Percentiles rank a stretch among this genome's conserved stretches.
Conservation (phyloP, 2,113 vertebrate species). For the Catharus fuscescens region DNA sequence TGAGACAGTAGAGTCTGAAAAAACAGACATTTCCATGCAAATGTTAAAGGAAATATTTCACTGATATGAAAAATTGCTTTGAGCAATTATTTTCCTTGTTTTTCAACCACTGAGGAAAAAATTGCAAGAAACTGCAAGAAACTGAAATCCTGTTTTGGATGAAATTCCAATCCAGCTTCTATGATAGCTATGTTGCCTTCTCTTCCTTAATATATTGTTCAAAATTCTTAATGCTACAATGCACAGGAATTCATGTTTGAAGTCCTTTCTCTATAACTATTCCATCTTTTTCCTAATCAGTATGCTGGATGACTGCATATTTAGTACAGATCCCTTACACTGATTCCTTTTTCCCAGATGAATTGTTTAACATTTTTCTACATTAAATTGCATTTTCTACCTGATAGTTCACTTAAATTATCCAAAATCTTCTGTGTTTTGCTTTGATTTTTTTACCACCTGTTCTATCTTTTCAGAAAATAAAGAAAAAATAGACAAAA, state of each 20-base stretch:
- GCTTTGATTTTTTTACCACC: background rate
- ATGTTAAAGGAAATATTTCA: background rate
- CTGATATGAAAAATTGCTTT: background rate
- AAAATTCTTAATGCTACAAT: background rate
- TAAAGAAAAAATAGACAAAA: background rate
- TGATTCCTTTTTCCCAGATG: constrained; percentile 20
- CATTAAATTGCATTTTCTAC: constrained; percentile 34
- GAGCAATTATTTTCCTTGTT: background rate
- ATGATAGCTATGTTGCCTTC: background rate
- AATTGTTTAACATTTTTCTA: constrained; percentile 61
- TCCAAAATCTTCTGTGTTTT: background rate
- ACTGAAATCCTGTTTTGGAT: background rate
- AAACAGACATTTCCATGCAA: background rate
- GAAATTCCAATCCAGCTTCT: background rate
- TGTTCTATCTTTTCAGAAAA: background rate
- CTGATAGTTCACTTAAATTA: background rate
- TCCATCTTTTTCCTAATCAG: constrained; percentile 43
- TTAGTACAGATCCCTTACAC: constrained; percentile 34
- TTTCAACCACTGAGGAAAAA: background rate
- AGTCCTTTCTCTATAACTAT: constrained; percentile 8
- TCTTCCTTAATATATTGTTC: background rate
- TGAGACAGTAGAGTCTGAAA: background rate
- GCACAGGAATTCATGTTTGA: constrained; percentile 10
- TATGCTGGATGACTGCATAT: constrained; percentile 38
- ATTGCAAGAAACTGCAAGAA: background rate